phyloP scores from a whole-genome alignment of 2,113 vertebrate species.

The Chaetura pelagica region DNA sequence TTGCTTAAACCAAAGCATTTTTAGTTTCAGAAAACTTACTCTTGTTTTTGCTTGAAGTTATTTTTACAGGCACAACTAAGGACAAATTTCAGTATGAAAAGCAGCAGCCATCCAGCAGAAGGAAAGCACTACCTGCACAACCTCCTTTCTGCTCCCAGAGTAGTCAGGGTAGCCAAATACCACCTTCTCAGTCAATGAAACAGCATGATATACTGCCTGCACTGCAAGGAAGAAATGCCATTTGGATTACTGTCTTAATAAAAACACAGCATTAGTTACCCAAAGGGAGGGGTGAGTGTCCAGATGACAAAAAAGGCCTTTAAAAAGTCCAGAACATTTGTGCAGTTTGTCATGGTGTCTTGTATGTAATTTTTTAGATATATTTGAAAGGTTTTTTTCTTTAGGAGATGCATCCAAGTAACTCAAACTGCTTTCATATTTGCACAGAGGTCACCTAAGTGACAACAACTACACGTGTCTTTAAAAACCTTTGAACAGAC shows the following conservation, averaged over 20 bases:
- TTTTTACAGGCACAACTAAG: background rate
- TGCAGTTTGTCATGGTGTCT: fast-evolving
- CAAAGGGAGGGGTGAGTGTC: background rate
- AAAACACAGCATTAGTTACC: background rate
- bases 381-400: background rate
- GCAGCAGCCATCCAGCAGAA: background rate
- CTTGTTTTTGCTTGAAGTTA: background rate
- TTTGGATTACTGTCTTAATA: background rate
- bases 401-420: background rate
- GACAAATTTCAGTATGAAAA: background rate
- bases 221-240: background rate
- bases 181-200: background rate
- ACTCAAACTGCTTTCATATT: background rate
- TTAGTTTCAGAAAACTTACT: background rate
- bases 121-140: background rate
- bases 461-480: background rate
- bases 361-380: background rate
- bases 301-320: background rate
- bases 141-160: background rate
- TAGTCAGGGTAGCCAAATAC: background rate
- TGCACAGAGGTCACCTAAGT: background rate
- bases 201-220: fast-evolving
- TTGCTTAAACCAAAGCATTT: background rate
- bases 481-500: background rate
- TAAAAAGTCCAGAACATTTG: background rate